A percentile compares a stretch with the other conserved stretches of the same genome.
These are phyloP conservation scores for Sinhomidia bicolor DNA, from an alignment of 2,888 invertebrate species.

Conservation along the genomic window DNA sequence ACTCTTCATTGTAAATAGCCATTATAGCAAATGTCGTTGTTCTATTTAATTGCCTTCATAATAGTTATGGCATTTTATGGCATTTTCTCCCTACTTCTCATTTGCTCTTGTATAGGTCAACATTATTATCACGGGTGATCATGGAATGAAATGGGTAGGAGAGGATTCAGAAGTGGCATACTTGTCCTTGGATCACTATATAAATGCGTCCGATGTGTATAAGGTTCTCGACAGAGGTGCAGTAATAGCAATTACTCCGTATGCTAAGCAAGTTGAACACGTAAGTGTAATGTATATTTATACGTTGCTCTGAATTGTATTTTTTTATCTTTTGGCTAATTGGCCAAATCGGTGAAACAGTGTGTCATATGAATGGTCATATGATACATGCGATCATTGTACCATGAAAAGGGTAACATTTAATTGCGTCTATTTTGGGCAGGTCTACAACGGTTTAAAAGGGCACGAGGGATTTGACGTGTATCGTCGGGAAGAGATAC, in stretches of 20 bases:
- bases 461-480: constrained; percentile 80
- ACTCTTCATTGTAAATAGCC: not conserved
- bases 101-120: constrained; percentile 80
- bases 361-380: not conserved
- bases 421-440: not conserved
- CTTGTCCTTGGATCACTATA: constrained; percentile 80
- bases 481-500: constrained; percentile 82
- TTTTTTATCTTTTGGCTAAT: constrained; percentile 5
- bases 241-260: constrained; percentile 80
- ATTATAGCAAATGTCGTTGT: not conserved
- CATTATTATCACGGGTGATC: constrained; percentile 81
- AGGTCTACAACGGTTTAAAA: constrained; percentile 80
- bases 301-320: not conserved
- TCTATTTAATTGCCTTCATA: not conserved
- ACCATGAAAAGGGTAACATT: constrained; percentile 36
- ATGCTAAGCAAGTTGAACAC: constrained; percentile 70
- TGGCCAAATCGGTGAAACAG: not conserved
- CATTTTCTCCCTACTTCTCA: too few species aligned
- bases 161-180: constrained; percentile 78
- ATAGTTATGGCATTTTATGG: not conserved
- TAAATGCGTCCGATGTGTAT: constrained; percentile 80
- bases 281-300: constrained; percentile 21
- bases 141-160: constrained; percentile 82
- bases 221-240: constrained; percentile 80
- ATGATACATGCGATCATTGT: not conserved